Conservation (phyloP, 2,113 vertebrate genomes). For the Proteles cristata region DNA sequence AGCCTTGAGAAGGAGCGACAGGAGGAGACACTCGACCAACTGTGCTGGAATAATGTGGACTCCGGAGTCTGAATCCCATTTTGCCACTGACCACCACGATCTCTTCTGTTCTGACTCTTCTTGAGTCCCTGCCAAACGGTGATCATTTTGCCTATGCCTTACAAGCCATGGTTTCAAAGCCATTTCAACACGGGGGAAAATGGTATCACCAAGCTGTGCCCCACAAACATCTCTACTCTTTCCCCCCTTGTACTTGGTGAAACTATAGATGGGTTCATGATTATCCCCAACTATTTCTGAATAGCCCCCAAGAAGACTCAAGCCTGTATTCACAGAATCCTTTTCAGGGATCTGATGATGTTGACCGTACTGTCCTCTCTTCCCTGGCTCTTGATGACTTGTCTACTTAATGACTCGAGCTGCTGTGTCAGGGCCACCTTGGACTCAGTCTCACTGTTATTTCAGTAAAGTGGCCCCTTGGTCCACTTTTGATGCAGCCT, state of each 20-base stretch:
- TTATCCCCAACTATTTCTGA: background rate
- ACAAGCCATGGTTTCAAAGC: background rate
- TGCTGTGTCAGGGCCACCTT: background rate
- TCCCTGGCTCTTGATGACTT: background rate
- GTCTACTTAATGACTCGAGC: background rate
- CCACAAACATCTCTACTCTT: background rate
- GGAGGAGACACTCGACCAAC: background rate
- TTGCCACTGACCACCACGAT: background rate
- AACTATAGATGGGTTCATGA: background rate
- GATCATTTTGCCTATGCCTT: background rate
- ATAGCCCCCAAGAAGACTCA: background rate
- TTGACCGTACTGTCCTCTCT: background rate
- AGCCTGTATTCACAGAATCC: background rate
- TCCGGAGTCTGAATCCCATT: background rate
- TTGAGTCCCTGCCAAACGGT: background rate
- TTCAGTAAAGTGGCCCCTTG: background rate
- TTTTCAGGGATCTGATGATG: background rate
- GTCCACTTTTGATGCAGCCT: background rate
- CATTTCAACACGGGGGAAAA: background rate
- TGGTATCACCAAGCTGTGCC: background rate
- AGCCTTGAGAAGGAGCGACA: background rate
- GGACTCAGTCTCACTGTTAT: background rate
- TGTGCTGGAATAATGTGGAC: background rate
- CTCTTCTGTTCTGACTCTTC: background rate
- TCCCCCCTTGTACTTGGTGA: background rate